Percentiles rank a stretch among this genome's conserved stretches.
Evolutionary conservation across 2,113 vertebrate species (phyloP).

Genomic region (Vulpes lagopus): DNA sequence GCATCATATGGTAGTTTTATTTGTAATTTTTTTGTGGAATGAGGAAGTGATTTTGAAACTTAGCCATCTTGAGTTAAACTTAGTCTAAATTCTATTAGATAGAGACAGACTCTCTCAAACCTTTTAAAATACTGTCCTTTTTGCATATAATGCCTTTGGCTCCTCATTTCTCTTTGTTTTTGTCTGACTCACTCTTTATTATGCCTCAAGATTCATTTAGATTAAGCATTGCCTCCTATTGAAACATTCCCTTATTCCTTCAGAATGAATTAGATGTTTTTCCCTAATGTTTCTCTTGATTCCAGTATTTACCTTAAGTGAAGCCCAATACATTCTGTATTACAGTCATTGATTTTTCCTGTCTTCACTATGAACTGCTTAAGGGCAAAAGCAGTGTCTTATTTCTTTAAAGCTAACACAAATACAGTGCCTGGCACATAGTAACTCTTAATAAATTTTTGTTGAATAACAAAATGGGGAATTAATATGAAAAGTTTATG

Average conservation of each 20-base stretch:
- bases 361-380: not conserved
- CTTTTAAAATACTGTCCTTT: conserved; percentile 27
- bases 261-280: not conserved
- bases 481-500: conserved; percentile 28
- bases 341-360: not conserved
- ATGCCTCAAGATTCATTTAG: conserved; percentile 3
- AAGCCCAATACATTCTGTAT: not conserved
- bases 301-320: conserved; percentile 7
- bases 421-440: not conserved
- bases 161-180: conserved; percentile 11
- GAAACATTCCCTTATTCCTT: not conserved
- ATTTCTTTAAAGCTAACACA: conserved; percentile 3
- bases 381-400: not conserved
- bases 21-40: conserved; percentile 39
- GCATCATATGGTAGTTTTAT: conserved; percentile 27
- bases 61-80: conserved; percentile 44
- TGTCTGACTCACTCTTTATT: not conserved
- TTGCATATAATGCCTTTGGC: not conserved
- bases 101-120: not conserved
- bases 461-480: conserved; percentile 26
- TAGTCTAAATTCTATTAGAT: not conserved
- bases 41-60: conserved; percentile 44
- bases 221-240: not conserved
- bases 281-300: not conserved
- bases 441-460: conserved; percentile 26